Base-by-base conservation (phyloP, 2,888 invertebrate species). In the Pegoplata infirma region DNA sequence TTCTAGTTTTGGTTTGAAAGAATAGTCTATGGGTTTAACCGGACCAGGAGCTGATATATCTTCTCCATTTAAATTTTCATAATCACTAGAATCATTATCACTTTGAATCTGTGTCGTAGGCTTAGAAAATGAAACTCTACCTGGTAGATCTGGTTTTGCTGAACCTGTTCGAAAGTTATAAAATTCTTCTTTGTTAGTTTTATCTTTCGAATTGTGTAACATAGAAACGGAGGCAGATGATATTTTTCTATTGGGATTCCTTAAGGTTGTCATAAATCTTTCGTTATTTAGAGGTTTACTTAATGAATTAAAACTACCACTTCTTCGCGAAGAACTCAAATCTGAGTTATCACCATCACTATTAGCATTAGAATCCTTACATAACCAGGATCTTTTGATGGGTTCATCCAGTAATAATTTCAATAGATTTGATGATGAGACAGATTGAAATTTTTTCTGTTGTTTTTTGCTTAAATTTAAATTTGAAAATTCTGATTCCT, bases 331-430 rank as follows among this genome's bases (percentile, higher is more conserved):
- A 1, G 82, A 81, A 32, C 80, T 82, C 19, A 81, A 82, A 32
- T 85, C 86, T 19, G 87, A 85, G 56, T 82, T 83, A 19, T 82
- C 82, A 16, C 76, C 77, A 12, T 80, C 82, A 47, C 63, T 74
- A 68, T 82, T 75, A 16, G 69, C 61, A n/a, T 53, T 82, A 80
- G 74, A 47, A 28, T 76, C 73, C 14, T 73, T 80, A 25, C 90
- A 86, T 76, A 87, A 86, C 90, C 92, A 92, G 86, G 91, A 91
- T 87, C 91, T 87, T 83, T 90, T 89, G 19, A 89, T 89, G 19
- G 89, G 89, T 77, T 90, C 89, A 46, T 88, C 88, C 51, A 90
- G 68, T 51, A 90, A 79, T 0, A 89, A 80, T 69, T 89, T 89
- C 0, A 89, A 81, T n/a, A 90, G 74, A 82, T 87, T 88, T 32